phyloP scores from a whole-genome alignment of 2,888 invertebrate species.

The Hipparchia sbordonii region DNA sequence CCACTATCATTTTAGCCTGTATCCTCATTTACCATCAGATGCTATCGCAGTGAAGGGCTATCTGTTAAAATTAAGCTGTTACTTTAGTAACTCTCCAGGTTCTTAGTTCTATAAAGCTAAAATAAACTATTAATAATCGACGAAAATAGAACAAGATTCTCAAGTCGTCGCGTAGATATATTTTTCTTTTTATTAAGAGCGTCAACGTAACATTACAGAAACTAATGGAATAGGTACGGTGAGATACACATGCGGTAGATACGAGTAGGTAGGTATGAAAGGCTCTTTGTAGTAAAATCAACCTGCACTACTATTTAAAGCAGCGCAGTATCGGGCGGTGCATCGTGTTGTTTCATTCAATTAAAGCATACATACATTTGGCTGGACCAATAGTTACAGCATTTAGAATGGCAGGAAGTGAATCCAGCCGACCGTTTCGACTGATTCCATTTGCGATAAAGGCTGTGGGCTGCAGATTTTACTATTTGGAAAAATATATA shows the following conservation, averaged over 20 bases:
- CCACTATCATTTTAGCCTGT: no score
- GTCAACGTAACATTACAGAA: no score
- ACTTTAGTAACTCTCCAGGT: no score
- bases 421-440: constrained; percentile 22
- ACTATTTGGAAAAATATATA: not conserved
- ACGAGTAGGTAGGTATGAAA: not conserved
- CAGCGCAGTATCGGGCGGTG: not conserved
- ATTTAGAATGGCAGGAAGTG: constrained; percentile 22
- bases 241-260: not conserved
- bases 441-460: constrained; percentile 24
- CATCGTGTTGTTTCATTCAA: constrained; percentile 23
- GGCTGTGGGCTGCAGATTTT: not conserved
- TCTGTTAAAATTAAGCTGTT: no score
- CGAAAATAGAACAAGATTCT: no score
- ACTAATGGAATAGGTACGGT: no score
- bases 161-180: no score
- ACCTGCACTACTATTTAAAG: not conserved
- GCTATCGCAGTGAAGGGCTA: no score
- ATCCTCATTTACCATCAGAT: no score
- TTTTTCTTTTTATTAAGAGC: no score
- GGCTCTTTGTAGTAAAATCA: constrained; percentile 6
- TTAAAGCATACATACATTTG: constrained; percentile 26
- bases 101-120: no score
- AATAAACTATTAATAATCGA: no score
- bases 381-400: constrained; percentile 18